phyloP scores from a whole-genome alignment of 37 sponge, comb jelly and placozoan species.

The Trichoplax adhaerens region DNA sequence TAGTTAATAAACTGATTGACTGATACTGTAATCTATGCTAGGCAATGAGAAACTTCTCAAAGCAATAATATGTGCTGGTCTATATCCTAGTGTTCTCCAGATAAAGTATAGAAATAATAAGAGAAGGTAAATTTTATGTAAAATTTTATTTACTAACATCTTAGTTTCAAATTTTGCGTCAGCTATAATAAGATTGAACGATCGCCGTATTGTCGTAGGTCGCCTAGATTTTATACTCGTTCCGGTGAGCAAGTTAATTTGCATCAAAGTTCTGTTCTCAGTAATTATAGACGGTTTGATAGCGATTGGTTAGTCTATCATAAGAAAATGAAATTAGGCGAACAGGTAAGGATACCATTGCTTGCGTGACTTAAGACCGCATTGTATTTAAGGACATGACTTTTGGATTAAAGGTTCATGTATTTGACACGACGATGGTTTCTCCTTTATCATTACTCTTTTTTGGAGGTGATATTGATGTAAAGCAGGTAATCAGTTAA shows the following conservation, averaged over 20 bases:
- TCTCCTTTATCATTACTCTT: slow-evolving; percentile 60
- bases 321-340: slow-evolving; percentile 24
- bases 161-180: no score
- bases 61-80: slow-evolving; percentile 61
- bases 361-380: not conserved
- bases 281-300: slow-evolving; percentile 12
- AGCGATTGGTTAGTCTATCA: slow-evolving; percentile 47
- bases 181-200: no score
- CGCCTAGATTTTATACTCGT: slow-evolving; percentile 38
- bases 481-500: not conserved
- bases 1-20: no score
- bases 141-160: no score
- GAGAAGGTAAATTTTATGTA: no score
- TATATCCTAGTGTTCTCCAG: slow-evolving; percentile 65
- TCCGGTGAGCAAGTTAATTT: slow-evolving; percentile 35
- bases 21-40: not conserved
- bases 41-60: slow-evolving; percentile 46
- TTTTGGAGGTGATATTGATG: slow-evolving; percentile 54
- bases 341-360: not conserved
- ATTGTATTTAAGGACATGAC: not conserved
- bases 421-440: slow-evolving; percentile 29
- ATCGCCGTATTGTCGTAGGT: slow-evolving; percentile 1
- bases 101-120: slow-evolving; percentile 4
- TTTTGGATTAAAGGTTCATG: slow-evolving; percentile 17
- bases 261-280: slow-evolving; percentile 59